These are phyloP conservation scores for Apodemia hepburni DNA, from an alignment of 2,888 invertebrate genomes.

Conservation along the genomic window DNA sequence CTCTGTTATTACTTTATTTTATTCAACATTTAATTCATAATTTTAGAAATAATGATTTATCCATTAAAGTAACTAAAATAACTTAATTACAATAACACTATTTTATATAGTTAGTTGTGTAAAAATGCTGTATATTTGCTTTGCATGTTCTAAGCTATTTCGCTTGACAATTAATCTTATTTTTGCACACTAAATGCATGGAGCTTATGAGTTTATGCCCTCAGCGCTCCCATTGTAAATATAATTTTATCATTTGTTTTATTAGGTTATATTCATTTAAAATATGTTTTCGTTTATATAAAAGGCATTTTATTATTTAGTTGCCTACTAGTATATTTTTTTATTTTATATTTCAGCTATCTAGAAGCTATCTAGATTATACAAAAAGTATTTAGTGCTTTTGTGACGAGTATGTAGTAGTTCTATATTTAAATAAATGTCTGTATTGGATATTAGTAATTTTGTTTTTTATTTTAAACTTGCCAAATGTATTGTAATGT, in stretches of 20 bases:
- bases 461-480: background rate
- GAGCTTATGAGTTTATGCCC: constrained; percentile 71
- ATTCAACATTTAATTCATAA: background rate
- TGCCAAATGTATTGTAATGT: background rate
- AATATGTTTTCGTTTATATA: background rate
- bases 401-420: background rate
- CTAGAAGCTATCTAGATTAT: background rate
- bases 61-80: constrained; percentile 1
- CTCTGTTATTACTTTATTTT: background rate
- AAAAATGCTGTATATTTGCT: constrained; percentile 16
- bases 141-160: constrained; percentile 29
- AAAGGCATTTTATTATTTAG: background rate
- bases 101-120: background rate
- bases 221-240: constrained; percentile 52
- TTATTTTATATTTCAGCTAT: background rate
- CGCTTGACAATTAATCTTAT: constrained; percentile 22
- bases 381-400: background rate
- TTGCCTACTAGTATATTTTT: background rate
- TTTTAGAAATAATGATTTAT: background rate
- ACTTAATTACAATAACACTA: background rate
- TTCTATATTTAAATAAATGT: background rate
- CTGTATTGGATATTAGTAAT: no score
- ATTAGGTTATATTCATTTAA: background rate
- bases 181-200: constrained; percentile 30
- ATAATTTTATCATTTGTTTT: constrained; percentile 1